Evolutionary conservation across 2,113 vertebrate species (phyloP), one percentile per base, ranked within the genome.

Genomic region (Mugil cephalus): DNA sequence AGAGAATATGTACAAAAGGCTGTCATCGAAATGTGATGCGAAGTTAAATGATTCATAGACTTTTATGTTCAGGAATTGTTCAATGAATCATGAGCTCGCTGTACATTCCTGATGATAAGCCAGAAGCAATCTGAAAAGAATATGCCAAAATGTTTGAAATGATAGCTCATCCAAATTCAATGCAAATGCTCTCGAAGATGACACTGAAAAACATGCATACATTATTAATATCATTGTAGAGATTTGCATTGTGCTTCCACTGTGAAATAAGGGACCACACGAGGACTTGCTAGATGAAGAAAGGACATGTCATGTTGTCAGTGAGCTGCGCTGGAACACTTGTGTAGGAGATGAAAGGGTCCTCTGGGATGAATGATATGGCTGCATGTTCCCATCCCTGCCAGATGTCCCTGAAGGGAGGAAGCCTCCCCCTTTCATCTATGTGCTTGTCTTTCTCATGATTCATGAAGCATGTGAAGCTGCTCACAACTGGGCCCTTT

Each of bases 361-460:
- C 78, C 71, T 75, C 39, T 77, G 64, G 24, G 64, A 71, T 35
- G 59, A 71, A 74, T 61, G 42, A 80, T 54, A 63, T 7, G 62
- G 69, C 69, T 79, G 54, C 52, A 80, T 50, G 61, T 81, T 61
- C 17, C 45, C 48, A 35, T 60, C 18, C 13, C 7, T 15, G 45
- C 52, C 60, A 75, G 69, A 83, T 68, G 42, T 75, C 87, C 82
- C 86, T 67, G 46, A 36, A 70, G 86, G 81, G 46, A 47, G 15
- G 45, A 47, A 19, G 21, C 54, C 34, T 62, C 65, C 66, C 46
- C 17, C 59, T 74, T 71, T 48, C 24, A 66, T 74, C 43, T 50
- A 9, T 59, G 39, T 42, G 61, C 68, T 60, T 39, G 56, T 68
- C 69, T 71, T 63, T 56, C 43, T 17, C 43, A 10, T 74, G 75